Evolutionary conservation across 2,113 vertebrate genomes (phyloP).

Genomic region (Vulpes lagopus): DNA sequence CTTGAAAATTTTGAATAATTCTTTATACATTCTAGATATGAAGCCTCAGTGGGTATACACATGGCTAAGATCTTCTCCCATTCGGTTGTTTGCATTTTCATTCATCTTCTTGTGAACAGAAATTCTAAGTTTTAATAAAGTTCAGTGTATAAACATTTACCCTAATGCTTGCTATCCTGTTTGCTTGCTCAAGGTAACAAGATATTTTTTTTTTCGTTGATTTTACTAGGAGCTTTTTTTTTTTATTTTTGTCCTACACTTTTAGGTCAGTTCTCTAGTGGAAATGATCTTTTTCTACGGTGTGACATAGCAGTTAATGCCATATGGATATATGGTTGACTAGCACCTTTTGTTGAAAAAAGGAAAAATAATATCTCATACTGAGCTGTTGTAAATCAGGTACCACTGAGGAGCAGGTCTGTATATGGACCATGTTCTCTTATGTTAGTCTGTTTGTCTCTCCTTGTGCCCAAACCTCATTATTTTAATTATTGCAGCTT

Average conservation of each 20-base stretch:
- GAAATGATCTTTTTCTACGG: neutral
- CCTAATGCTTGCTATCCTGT: neutral
- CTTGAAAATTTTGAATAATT: neutral
- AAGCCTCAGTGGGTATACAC: neutral
- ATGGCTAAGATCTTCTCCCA: neutral
- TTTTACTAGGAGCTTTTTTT: neutral
- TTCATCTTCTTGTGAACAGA: constrained; percentile 6
- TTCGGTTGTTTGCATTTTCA: neutral
- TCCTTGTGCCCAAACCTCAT: neutral
- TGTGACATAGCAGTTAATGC: neutral
- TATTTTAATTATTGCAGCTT: neutral
- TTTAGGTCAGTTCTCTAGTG: neutral
- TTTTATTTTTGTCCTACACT: neutral
- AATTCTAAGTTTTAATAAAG: constrained; percentile 31
- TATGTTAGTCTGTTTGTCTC: neutral
- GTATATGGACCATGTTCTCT: neutral
- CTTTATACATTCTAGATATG: neutral
- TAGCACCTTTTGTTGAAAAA: neutral
- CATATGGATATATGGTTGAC: neutral
- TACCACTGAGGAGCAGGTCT: neutral
- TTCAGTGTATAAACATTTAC: constrained; percentile 11
- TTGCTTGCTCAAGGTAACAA: neutral
- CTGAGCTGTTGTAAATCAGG: neutral
- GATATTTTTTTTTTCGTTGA: neutral
- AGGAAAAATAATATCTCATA: neutral